These are phyloP conservation scores for Onychorhynchus coronatus DNA, from an alignment of 2,113 vertebrate species.

Conservation along the genomic window DNA sequence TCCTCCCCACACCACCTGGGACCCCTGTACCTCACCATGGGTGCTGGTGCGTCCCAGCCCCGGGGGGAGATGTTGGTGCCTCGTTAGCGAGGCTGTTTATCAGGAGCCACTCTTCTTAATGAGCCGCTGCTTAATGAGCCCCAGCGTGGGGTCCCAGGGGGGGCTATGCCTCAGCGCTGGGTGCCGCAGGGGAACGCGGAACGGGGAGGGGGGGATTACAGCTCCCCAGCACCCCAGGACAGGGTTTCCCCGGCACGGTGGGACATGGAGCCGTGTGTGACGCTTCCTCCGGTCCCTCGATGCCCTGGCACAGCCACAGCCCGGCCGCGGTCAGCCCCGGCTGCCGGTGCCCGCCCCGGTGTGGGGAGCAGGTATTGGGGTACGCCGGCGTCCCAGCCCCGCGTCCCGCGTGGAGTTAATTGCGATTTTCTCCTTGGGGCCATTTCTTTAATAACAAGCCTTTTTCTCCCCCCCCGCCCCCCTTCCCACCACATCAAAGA, in stretches of 20 bases:
- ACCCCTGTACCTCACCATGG: neutral
- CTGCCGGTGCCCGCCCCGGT: neutral
- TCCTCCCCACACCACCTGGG: neutral
- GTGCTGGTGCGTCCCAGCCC: neutral
- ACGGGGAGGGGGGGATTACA: neutral
- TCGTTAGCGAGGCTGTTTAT: conserved; percentile 36
- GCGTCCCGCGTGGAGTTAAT: conserved; percentile 27
- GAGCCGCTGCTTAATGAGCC: neutral
- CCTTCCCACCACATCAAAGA: conserved; percentile 57
- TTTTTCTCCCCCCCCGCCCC: neutral
- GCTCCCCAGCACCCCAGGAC: neutral
- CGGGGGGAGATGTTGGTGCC: neutral
- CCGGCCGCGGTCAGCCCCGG: neutral
- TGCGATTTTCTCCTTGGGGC: conserved; percentile 13
- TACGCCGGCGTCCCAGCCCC: neutral
- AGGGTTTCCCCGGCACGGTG: neutral
- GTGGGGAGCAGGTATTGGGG: neutral
- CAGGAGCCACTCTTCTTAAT: neutral
- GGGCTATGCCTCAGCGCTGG: neutral
- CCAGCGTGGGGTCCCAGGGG: neutral
- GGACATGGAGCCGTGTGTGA: neutral
- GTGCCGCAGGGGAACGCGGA: neutral
- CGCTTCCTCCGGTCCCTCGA: rapidly evolving
- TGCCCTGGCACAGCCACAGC: neutral
- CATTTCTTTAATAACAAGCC: conserved; percentile 48